Evolutionary conservation across 92 coral and sea anemone species (phyloP).

Genomic region (Parazoanthus atlanticus): DNA sequence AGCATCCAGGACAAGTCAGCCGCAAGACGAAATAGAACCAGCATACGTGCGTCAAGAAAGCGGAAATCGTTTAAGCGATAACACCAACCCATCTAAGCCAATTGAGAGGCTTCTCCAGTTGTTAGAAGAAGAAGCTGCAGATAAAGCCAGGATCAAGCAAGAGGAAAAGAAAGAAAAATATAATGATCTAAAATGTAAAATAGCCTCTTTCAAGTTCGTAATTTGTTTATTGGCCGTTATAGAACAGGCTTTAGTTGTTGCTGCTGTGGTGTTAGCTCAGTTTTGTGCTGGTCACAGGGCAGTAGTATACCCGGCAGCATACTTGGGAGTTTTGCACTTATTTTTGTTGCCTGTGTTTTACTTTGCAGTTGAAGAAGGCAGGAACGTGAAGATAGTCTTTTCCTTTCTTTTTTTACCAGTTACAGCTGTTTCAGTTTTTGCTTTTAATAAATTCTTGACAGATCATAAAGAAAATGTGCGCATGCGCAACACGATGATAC

Average conservation of each 20-base stretch:
- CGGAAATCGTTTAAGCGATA: no score
- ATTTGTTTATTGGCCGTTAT: not conserved
- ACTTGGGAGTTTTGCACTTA: not conserved
- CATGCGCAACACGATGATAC: not conserved
- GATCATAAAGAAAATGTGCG: not conserved
- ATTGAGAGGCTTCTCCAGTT: no score
- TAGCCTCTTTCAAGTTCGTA: not conserved
- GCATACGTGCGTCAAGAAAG: not conserved
- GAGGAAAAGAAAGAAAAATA: not conserved
- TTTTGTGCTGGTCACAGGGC: not conserved
- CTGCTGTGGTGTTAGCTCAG: not conserved
- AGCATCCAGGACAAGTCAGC: not conserved
- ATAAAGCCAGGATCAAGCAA: not conserved
- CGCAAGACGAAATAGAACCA: not conserved
- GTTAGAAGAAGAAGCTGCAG: not conserved
- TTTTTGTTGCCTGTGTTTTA: not conserved
- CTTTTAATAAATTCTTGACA: not conserved
- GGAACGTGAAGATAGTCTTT: not conserved
- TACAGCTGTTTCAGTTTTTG: not conserved
- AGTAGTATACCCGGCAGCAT: not conserved
- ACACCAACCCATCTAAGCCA: not conserved
- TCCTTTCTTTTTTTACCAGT: not conserved
- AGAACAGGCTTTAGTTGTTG: not conserved
- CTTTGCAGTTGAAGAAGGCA: not conserved
- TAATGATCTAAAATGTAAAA: not conserved